phyloP scores from a whole-genome alignment of 2,113 vertebrate species.

The Prunella himalayana region DNA sequence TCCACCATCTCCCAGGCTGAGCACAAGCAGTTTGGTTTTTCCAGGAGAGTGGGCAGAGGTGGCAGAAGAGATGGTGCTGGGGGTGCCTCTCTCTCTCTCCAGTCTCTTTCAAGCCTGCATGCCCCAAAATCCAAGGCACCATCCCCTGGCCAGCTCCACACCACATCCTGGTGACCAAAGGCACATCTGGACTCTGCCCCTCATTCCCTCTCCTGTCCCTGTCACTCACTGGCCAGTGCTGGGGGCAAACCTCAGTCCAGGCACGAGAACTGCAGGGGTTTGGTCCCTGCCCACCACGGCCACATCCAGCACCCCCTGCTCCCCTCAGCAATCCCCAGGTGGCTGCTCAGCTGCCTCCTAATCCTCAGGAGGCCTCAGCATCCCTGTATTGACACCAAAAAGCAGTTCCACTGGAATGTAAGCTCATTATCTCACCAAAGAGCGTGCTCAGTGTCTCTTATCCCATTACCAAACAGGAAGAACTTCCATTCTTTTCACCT shows the following conservation, averaged over 20 bases:
- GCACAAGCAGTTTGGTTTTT: background rate
- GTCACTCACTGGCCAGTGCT: fast-evolving
- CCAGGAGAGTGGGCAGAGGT: background rate
- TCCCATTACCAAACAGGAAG: background rate
- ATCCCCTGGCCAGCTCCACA: fast-evolving
- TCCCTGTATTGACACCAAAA: background rate
- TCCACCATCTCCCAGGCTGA: background rate
- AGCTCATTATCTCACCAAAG: conserved; percentile 22
- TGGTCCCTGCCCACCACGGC: fast-evolving
- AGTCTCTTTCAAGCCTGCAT: background rate
- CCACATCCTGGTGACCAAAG: background rate
- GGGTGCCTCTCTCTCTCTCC: background rate
- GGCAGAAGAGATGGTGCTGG: background rate
- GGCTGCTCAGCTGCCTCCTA: background rate
- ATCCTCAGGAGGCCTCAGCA: background rate
- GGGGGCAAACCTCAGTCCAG: no score
- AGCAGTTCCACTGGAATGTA: background rate
- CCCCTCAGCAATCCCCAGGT: background rate
- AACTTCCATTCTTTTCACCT: background rate
- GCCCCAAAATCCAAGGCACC: fast-evolving
- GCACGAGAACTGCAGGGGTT: fast-evolving
- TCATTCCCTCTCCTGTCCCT: background rate
- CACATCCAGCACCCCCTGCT: background rate
- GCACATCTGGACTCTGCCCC: background rate
- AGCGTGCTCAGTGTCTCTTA: background rate